These are phyloP conservation scores for Hypsibius dujardini DNA, from an alignment of 1,140 invertebrate species.

Conservation along the genomic window DNA sequence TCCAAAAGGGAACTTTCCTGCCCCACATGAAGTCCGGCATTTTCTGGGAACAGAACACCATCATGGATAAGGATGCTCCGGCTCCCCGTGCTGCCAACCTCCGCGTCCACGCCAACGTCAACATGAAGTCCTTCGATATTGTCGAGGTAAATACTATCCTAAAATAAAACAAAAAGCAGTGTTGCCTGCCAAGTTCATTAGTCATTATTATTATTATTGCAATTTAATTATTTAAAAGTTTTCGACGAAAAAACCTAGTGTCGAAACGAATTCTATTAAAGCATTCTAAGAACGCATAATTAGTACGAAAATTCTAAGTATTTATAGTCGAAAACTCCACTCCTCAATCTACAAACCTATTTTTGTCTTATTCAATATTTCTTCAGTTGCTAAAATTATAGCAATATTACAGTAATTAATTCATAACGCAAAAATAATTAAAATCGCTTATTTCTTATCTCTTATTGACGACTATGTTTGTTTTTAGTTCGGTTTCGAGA, in stretches of 20 bases:
- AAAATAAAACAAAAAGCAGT: neutral
- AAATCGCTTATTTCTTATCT: neutral
- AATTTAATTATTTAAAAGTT: no score
- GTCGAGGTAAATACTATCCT: neutral
- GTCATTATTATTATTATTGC: neutral
- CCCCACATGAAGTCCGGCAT: neutral
- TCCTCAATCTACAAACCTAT: no score
- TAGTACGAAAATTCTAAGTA: no score
- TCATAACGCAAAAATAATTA: neutral
- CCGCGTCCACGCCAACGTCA: slow-evolving; percentile 9
- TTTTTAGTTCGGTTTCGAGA: slow-evolving; percentile 10
- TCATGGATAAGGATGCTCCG: slow-evolving; percentile 3
- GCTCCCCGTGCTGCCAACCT: neutral
- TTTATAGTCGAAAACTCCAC: no score
- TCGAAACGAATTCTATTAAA: no score
- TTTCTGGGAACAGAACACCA: neutral
- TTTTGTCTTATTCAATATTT: no score
- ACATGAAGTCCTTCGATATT: neutral
- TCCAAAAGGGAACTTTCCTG: neutral
- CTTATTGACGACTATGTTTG: neutral
- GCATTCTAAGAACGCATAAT: no score
- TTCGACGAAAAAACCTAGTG: no score
- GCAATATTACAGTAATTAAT: neutral
- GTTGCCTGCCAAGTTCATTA: neutral
- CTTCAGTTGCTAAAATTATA: neutral